phyloP scores from a whole-genome alignment of 2,797 vertebrate genomes.

The Cossypha heuglini region DNA sequence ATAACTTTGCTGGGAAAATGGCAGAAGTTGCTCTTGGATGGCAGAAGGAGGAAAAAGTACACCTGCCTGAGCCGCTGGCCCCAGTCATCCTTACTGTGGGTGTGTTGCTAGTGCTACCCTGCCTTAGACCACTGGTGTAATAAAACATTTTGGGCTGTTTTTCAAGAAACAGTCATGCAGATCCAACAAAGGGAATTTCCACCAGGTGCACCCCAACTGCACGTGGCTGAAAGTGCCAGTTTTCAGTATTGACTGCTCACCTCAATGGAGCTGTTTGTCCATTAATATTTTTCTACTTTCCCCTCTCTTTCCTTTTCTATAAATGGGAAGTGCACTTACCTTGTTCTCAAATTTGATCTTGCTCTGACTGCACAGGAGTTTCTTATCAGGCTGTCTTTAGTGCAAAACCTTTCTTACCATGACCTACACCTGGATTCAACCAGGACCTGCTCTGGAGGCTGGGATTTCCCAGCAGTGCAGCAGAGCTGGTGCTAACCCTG shows the following conservation, averaged over 20 bases:
- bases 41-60: neutral
- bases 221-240: neutral
- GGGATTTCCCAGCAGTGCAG: neutral
- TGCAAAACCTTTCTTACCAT: neutral
- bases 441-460: neutral
- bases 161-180: neutral
- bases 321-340: neutral
- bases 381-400: neutral
- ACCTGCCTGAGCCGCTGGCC: neutral
- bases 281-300: neutral
- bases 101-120: neutral
- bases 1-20: neutral
- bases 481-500: neutral
- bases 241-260: neutral
- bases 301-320: neutral
- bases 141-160: neutral
- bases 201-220: neutral
- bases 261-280: neutral
- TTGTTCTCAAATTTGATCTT: neutral
- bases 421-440: neutral
- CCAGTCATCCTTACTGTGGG: neutral
- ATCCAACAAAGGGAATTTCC: neutral
- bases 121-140: neutral
- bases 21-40: neutral
- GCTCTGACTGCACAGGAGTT: neutral